These are phyloP conservation scores for Setophaga coronata DNA, from an alignment of 2,113 vertebrate genomes.

Conservation along the genomic window DNA sequence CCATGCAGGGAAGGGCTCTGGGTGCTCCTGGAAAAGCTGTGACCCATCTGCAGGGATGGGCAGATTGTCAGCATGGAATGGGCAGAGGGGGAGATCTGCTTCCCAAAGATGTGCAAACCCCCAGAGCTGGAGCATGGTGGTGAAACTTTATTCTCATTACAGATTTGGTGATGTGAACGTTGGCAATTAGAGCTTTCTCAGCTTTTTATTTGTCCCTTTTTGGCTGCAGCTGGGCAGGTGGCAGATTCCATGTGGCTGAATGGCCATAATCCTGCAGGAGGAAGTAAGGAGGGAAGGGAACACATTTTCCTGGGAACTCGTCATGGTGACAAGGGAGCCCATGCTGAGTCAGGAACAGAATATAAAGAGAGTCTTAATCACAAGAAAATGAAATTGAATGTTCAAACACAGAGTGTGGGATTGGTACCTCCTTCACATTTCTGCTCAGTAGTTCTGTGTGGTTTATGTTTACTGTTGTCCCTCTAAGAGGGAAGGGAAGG, in stretches of 20 bases:
- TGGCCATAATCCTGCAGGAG: neutral
- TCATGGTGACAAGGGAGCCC: neutral
- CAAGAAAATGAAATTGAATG: neutral
- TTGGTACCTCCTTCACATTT: neutral
- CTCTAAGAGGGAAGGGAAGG: too few species aligned
- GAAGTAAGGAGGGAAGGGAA: neutral
- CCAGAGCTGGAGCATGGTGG: too few species aligned
- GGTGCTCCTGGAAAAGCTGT: neutral
- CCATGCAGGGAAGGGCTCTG: neutral
- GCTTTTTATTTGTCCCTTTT: neutral
- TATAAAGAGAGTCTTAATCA: neutral
- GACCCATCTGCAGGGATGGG: neutral
- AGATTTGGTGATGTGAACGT: neutral
- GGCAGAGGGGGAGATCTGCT: neutral
- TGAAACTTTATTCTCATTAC: neutral
- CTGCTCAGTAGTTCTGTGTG: neutral
- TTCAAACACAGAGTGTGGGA: neutral
- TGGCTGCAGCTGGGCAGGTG: rapidly evolving
- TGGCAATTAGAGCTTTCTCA: neutral
- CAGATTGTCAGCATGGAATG: neutral
- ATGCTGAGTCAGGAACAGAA: neutral
- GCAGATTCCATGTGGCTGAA: neutral
- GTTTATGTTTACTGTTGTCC: neutral
- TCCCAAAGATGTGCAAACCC: neutral
- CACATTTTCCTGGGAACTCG: neutral